Base-by-base conservation (phyloP, 2,113 vertebrate genomes). In the Ceyx margarethae region DNA sequence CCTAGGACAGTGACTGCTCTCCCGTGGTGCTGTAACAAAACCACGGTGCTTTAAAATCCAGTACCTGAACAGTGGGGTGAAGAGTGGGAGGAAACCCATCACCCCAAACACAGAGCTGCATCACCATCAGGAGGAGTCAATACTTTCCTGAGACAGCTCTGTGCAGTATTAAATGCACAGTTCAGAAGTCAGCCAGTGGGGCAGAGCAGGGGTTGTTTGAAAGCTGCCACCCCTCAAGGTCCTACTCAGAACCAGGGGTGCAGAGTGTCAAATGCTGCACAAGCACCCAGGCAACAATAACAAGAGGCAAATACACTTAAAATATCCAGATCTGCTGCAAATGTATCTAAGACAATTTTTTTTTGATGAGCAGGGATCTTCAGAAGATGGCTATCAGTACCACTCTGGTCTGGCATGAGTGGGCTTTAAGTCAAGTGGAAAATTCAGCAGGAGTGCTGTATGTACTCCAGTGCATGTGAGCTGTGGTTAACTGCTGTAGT, bases 121-220 rank as follows among this genome's bases (percentile, higher is more conserved):
- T 33, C 21, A 8, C 43, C 2, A 0, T 58, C 26, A 54, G 75
- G 53, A 71, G 79, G 62, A 19, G 22, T 21, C 22, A 29, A 2
- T 28, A 19, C 13, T 37, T 54, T 8, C 43, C 57, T 33, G 56
- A 17, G 6, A 35, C 22, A 60, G 26, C 25, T 60, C 18, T 33
- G n/a, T 4, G 37, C 28, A 37, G 0, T 66, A 77, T 54, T 43
- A 61, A 81, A 76, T 7, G 10, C 31, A 29, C 0, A 2, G n/a
- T 35, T 57, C 73, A 73, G 43, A 60, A 65, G 43, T 7, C 31
- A 64, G 73, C 29, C 33, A 21, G 15, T 25, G 29, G 43, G 12
- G 61, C 43, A 64, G 33, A 58, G 25, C 67, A 60, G 57, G 22
- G 29, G 23, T 40, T 2, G 23, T n/a, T 37, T 67, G 45, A 60